Percentiles rank a stretch among this genome's conserved stretches.
Conservation (phyloP, 64 coral and sea anemone genomes). For the Montipora foliosa region DNA sequence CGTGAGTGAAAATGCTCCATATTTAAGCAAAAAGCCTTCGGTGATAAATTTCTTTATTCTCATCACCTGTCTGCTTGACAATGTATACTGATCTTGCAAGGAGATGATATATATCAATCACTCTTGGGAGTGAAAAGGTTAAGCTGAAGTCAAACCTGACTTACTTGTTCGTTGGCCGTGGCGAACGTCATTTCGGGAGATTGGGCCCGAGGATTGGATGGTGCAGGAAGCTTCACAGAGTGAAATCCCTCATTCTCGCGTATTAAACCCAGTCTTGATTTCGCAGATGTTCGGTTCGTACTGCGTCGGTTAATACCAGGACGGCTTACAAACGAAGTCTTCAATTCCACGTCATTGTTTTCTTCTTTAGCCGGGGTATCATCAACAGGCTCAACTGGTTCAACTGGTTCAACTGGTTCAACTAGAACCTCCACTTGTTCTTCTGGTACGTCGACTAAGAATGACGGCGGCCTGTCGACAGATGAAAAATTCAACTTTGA, state of each 20-base stretch:
- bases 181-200: not conserved
- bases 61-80: no score
- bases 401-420: not conserved
- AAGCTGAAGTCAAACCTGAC: no score
- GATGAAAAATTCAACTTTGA: not conserved
- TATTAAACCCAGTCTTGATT: slow-evolving; percentile 34
- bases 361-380: not conserved
- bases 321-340: not conserved
- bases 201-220: not conserved
- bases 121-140: no score
- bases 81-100: no score
- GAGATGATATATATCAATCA: no score
- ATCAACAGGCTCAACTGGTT: not conserved
- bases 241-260: slow-evolving; percentile 24
- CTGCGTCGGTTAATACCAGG: not conserved
- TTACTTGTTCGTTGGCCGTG: not conserved
- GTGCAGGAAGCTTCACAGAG: slow-evolving; percentile 29
- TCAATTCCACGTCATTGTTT: not conserved
- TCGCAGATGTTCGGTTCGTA: slow-evolving; percentile 1
- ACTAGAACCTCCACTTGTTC: not conserved
- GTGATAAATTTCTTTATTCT: no score
- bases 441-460: not conserved
- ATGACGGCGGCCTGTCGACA: not conserved
- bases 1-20: no score
- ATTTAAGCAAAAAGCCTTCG: no score